phyloP scores from a whole-genome alignment of 2,113 vertebrate genomes.

The Serilophus lunatus region DNA sequence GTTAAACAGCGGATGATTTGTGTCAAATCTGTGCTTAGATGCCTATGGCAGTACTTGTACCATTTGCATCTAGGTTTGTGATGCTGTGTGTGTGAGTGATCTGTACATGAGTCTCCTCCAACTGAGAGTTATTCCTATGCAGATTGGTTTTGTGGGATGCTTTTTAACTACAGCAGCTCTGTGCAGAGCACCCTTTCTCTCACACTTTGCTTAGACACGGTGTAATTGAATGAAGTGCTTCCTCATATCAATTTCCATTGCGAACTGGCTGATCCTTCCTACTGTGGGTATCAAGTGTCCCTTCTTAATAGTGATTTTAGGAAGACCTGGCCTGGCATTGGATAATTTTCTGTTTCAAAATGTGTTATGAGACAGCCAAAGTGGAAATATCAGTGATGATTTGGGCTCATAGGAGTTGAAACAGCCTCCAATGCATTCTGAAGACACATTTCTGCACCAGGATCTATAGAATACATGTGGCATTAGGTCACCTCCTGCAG shows the following conservation, averaged over 20 bases:
- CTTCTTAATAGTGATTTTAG: background rate
- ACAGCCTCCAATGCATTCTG: background rate
- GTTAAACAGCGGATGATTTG: background rate
- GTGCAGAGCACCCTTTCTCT: background rate
- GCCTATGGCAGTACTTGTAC: background rate
- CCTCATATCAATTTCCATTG: background rate
- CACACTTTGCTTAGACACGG: rapidly evolving
- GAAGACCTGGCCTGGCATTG: background rate
- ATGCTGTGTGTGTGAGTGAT: background rate
- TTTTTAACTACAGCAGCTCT: background rate
- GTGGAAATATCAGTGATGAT: background rate
- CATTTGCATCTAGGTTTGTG: background rate
- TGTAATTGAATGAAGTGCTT: background rate
- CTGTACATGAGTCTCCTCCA: background rate
- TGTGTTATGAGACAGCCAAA: background rate
- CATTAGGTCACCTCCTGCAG: background rate
- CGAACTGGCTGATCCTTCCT: background rate
- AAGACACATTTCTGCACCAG: background rate
- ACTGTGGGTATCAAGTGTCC: background rate
- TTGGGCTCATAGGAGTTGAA: background rate
- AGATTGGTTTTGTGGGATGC: background rate
- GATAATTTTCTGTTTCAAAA: background rate
- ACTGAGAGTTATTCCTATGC: background rate
- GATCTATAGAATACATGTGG: background rate
- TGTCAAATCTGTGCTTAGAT: background rate